phyloP scores from a whole-genome alignment of 1,140 invertebrate species.

The Cherax destructor region DNA sequence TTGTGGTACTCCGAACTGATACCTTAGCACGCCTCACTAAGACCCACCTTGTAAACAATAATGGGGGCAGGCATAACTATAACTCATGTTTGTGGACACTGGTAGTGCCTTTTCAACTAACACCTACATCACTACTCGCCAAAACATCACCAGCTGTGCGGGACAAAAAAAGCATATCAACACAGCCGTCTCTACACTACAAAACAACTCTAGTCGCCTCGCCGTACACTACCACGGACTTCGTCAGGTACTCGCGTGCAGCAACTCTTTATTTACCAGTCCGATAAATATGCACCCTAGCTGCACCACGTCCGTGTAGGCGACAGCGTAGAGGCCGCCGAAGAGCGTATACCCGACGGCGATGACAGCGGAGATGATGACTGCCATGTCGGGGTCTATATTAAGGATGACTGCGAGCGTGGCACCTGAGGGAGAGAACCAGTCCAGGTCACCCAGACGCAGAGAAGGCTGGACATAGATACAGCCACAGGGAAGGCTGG shows the following conservation, averaged over 20 bases:
- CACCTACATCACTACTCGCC: background rate
- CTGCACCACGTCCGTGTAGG: slow-evolving; percentile 82
- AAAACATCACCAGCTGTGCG: too few relatives aligned
- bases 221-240: background rate
- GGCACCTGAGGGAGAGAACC: slow-evolving; percentile 76
- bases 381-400: slow-evolving; percentile 78
- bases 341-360: slow-evolving; percentile 81
- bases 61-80: too few relatives aligned
- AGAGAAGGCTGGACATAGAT: too few relatives aligned
- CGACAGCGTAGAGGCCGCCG: slow-evolving; percentile 82
- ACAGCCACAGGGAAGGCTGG: too few relatives aligned
- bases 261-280: slow-evolving; percentile 77
- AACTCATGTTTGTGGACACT: too few relatives aligned
- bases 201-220: background rate
- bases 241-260: background rate
- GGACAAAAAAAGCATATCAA: too few relatives aligned
- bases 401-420: slow-evolving; percentile 81
- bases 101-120: background rate
- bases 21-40: too few relatives aligned
- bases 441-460: background rate
- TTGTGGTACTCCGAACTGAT: too few relatives aligned
- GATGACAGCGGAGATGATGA: slow-evolving; percentile 80
- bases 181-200: too few relatives aligned
- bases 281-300: slow-evolving; percentile 82
- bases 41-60: background rate